Base-by-base conservation (phyloP, 2,113 vertebrate species). In the Accipiter cooperii region DNA sequence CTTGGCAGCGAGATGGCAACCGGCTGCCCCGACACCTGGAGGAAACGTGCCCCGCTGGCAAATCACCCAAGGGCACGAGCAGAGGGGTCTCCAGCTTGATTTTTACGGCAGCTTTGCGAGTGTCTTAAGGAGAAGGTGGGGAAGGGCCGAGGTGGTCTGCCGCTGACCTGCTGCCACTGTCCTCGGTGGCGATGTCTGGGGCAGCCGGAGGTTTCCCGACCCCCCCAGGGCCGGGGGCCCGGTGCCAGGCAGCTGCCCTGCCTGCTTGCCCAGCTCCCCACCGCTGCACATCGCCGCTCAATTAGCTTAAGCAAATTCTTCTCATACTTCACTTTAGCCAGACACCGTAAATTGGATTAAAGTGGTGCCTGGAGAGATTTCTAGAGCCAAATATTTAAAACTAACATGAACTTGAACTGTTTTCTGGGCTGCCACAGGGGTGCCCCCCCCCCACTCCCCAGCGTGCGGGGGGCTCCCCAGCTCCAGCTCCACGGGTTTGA, bases 281-380 rank as follows among this genome's bases (percentile, higher is more conserved):
- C 18, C 1, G 2, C 18, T 1, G 1, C 77, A 24, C 73, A n/a
- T 12, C 1, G 0, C 22, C 1, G 6, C 87, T 83, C 75, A n/a
- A 58, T 76, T 10, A 9, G 5, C 85, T 90, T 58, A 13, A 63
- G 75, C 60, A 80, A 93, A 93, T 96, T 87, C 92, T 80, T 92
- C 76, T 71, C 86, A 64, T 84, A 70, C 78, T 82, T 96, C 36
- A 18, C 58, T 85, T 74, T 64, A 92, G 66, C 71, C 69, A 89
- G 89, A 81, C 1, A 0, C 55, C 77, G 52, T 38, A 89, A 80
- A 89, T 83, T 82, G 86, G 63, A 89, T 85, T 89, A 79, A 64
- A 80, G 44, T 33, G 58, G 34, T 91, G 90, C 75, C 79, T 46
- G 74, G 46, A 87, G 66, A 85, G 46, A 60, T 57, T 89, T 93